Conservation (phyloP, 2,888 invertebrate genomes). For the Macrophya alboannulata region DNA sequence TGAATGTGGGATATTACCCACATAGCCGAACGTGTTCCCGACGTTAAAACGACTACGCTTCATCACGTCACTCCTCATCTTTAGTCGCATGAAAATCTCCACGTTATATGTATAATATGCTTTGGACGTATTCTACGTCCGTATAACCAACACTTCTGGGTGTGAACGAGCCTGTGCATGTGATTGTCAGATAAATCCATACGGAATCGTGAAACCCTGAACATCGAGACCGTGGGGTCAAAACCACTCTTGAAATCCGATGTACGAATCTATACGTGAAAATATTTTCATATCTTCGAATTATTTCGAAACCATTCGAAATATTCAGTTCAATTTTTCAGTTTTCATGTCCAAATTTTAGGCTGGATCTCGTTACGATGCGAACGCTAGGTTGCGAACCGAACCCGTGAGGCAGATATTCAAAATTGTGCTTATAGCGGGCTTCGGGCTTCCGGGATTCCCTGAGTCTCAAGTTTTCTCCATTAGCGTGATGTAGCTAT, state of each 20-base stretch:
- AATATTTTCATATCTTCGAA: not conserved
- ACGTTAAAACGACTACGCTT: constrained; percentile 33
- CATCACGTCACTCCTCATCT: constrained; percentile 40
- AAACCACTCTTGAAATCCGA: not conserved
- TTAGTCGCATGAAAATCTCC: constrained; percentile 31
- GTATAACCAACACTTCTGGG: not conserved
- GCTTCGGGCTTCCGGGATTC: constrained; percentile 5
- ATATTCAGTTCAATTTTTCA: not conserved
- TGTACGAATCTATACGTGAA: not conserved
- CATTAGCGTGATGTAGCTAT: constrained; percentile 39
- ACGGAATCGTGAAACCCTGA: not conserved
- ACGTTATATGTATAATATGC: constrained; percentile 10
- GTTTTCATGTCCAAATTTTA: not conserved
- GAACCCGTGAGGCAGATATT: not conserved
- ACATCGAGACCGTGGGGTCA: not conserved
- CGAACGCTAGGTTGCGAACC: not conserved
- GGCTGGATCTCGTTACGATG: not conserved
- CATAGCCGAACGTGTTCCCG: constrained; percentile 42
- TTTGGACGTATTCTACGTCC: not conserved
- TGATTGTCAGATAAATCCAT: constrained; percentile 13
- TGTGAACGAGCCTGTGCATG: not conserved
- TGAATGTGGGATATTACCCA: constrained; percentile 36
- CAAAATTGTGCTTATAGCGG: constrained; percentile 36
- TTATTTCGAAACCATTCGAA: not conserved
- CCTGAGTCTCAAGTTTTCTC: constrained; percentile 32